These are phyloP conservation scores for Fulica atra DNA, from an alignment of 2,113 vertebrate genomes.

Conservation along the genomic window DNA sequence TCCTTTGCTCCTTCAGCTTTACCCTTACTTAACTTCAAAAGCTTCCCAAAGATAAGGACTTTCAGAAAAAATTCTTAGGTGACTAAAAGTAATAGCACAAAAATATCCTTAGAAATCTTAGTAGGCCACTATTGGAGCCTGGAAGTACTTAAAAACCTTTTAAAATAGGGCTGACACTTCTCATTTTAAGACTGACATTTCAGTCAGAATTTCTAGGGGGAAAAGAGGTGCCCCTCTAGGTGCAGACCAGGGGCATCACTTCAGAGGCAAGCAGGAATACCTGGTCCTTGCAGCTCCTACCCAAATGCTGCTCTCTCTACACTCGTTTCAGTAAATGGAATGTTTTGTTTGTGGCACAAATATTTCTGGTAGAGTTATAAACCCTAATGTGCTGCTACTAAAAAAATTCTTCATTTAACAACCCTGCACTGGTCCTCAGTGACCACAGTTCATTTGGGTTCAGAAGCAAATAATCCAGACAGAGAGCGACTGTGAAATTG, in stretches of 20 bases:
- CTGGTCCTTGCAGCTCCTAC: neutral
- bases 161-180: neutral
- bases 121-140: neutral
- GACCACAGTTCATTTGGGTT: neutral
- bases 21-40: neutral
- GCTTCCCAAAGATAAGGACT: neutral
- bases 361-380: neutral
- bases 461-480: neutral
- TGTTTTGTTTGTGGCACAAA: neutral
- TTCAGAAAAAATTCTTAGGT: neutral
- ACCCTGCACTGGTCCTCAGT: neutral
- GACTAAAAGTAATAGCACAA: neutral
- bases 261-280: neutral
- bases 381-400: neutral
- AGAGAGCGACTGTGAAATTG: neutral
- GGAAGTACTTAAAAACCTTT: neutral
- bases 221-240: neutral
- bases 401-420: neutral
- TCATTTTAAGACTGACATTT: neutral
- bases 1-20: neutral
- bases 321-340: neutral
- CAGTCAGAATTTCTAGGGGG: neutral
- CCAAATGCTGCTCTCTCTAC: neutral
- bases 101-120: neutral
- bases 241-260: neutral